Conservation (phyloP, 2,797 vertebrate genomes). For the Mustela erminea region DNA sequence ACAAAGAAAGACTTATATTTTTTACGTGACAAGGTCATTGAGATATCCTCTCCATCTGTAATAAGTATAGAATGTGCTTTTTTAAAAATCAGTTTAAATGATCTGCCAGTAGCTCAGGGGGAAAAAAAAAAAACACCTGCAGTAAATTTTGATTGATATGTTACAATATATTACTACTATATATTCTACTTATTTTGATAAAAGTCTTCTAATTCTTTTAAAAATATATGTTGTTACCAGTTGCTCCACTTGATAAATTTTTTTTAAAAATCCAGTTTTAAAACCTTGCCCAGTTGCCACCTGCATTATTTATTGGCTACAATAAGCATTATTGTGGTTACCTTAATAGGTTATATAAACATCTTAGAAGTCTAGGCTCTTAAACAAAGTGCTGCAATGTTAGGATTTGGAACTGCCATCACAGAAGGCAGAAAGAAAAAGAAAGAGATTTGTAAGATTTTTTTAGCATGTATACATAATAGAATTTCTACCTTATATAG, state of each 20-base stretch:
- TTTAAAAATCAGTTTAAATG: neutral
- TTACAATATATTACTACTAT: neutral
- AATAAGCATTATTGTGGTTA: constrained; percentile 76
- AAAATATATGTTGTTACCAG: neutral
- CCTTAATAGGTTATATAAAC: constrained; percentile 81
- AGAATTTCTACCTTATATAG: neutral
- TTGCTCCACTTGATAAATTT: neutral
- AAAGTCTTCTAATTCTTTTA: neutral
- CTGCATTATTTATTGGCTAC: constrained; percentile 74
- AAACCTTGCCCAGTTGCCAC: neutral
- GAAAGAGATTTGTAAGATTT: neutral
- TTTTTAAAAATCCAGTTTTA: neutral
- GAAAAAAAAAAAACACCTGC: neutral
- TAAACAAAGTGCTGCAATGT: constrained; percentile 56
- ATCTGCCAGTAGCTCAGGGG: neutral
- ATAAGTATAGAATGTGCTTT: neutral
- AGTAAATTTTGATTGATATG: neutral
- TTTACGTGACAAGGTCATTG: neutral
- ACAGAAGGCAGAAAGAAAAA: constrained; percentile 22
- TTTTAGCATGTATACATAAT: constrained; percentile 6
- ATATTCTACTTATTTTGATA: neutral
- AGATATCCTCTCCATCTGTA: neutral
- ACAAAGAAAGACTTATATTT: neutral
- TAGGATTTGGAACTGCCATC: constrained; percentile 46
- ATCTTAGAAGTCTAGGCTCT: constrained; percentile 72